Percentiles rank a stretch among this genome's conserved stretches.
phyloP scores from a whole-genome alignment of 2,113 vertebrate genomes.

The Spheniscus mendiculus region DNA sequence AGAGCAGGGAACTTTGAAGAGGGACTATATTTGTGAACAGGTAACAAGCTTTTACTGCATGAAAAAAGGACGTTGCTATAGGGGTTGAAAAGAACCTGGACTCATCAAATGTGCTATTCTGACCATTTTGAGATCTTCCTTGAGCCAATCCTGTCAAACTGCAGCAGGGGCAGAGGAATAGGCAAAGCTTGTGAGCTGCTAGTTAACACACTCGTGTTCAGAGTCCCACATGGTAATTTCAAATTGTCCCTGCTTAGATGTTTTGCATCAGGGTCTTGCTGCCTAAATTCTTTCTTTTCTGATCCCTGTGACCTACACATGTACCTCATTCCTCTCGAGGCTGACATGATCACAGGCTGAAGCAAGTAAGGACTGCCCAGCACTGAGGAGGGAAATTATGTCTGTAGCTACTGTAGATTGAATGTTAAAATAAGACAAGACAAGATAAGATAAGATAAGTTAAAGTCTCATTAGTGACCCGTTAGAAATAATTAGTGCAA shows the following conservation, averaged over 20 bases:
- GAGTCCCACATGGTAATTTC: not conserved
- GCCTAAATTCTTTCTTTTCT: constrained; percentile 39
- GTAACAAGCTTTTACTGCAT: not conserved
- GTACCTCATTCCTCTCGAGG: constrained; percentile 14
- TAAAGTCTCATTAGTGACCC: not conserved
- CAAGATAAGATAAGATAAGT: not conserved
- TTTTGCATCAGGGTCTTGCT: constrained; percentile 22
- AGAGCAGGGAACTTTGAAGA: not conserved
- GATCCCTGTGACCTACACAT: constrained; percentile 62
- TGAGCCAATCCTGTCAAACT: not conserved
- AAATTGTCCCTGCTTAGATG: constrained; percentile 25
- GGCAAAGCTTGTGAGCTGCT: not conserved
- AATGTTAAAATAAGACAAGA: not conserved
- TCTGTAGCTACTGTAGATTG: not conserved
- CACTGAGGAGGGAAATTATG: not conserved
- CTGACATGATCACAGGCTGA: not conserved
- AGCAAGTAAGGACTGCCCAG: not conserved
- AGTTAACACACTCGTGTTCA: not conserved
- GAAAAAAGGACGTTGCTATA: not conserved
- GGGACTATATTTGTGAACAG: not conserved
- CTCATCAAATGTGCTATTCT: not conserved
- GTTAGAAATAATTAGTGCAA: not conserved
- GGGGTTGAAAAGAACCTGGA: not conserved
- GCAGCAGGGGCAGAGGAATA: not conserved
- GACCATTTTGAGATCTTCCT: constrained; percentile 10